Percentiles rank a stretch among this genome's conserved stretches.
Evolutionary conservation across 2,888 invertebrate genomes (phyloP).

Genomic region (Pheosia gnoma): DNA sequence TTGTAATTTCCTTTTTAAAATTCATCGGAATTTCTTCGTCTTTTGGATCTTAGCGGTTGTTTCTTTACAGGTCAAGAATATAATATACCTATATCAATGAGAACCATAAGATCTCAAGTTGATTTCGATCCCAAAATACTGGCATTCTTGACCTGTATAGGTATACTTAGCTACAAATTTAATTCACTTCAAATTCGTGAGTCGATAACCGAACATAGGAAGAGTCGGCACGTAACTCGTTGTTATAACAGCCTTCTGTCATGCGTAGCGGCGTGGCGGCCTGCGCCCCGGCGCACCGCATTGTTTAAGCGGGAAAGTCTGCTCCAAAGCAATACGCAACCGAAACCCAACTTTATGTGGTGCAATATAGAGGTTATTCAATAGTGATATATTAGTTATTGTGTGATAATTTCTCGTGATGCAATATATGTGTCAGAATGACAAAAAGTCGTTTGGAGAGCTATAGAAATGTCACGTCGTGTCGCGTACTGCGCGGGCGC

Average conservation of each 20-base stretch:
- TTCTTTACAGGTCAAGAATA: no score
- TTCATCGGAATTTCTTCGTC: no score
- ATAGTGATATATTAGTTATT: slow-evolving; percentile 9
- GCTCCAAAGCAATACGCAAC: slow-evolving; percentile 9
- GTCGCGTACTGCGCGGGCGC: background rate
- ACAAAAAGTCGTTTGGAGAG: slow-evolving; percentile 9
- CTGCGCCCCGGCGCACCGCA: slow-evolving; percentile 18
- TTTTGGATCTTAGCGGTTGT: no score
- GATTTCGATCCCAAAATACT: no score
- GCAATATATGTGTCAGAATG: slow-evolving; percentile 16
- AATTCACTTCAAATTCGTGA: background rate
- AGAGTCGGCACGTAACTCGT: slow-evolving; percentile 33
- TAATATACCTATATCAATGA: no score
- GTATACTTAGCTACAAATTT: background rate
- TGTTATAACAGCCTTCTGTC: slow-evolving; percentile 39
- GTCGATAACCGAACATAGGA: slow-evolving; percentile 28
- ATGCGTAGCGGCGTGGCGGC: slow-evolving; percentile 25
- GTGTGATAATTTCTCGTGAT: slow-evolving; percentile 20
- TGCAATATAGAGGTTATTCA: background rate
- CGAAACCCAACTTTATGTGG: slow-evolving; percentile 13
- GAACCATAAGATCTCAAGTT: no score
- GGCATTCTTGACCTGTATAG: no score
- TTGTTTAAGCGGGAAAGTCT: slow-evolving; percentile 22
- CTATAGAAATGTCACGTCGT: slow-evolving; percentile 7
- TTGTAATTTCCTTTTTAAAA: no score